Evolutionary conservation across 2,797 vertebrate species (phyloP), one percentile per base, ranked within the genome.

Genomic region (Tympanoctomys barrerae): DNA sequence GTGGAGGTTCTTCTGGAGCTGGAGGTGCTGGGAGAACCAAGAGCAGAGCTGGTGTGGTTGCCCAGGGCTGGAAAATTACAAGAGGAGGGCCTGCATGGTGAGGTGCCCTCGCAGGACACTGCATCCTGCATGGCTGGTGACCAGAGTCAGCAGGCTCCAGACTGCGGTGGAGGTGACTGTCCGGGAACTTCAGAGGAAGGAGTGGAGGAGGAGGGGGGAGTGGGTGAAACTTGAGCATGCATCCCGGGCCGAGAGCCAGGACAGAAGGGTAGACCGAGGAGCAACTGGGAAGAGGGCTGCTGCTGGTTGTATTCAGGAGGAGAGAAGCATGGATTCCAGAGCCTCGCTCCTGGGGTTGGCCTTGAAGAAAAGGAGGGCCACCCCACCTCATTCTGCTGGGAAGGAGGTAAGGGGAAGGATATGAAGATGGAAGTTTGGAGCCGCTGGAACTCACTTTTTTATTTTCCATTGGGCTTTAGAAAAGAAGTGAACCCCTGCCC

Each of bases 281-380:
- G 62, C 28, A 68, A 46, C 42, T 1, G 46, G n/a, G 71, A n/a
- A 70, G 61, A 87, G n/a, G 75, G 83, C 57, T 39, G 11, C 49
- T 71, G 73, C 1, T 21, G 26, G 24, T 78, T 3, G 0, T 9
- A 1, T 54, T 54, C 62, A 4, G 7, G 4, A 81, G 77, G 10
- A 62, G 26, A 52, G 70, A 14, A 75, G 54, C 89, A 94, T 97
- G 97, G 89, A 81, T 7, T 54, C 89, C 24, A 94, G 33, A 91
- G 81, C 42, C 62, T 90, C 59, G 16, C 68, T 57, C 31, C 88
- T 92, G 73, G 96, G 86, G 4, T 14, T 88, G 75, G 61, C 68
- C 79, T 90, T 92, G 59, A 94, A n/a, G 85, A 95, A 75, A 75
- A 94, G 64, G 96, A 90, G 80, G 87, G 57, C 70, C 18, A 26